Conservation (phyloP, 2,888 invertebrate species). For the Hydraecia micacea region DNA sequence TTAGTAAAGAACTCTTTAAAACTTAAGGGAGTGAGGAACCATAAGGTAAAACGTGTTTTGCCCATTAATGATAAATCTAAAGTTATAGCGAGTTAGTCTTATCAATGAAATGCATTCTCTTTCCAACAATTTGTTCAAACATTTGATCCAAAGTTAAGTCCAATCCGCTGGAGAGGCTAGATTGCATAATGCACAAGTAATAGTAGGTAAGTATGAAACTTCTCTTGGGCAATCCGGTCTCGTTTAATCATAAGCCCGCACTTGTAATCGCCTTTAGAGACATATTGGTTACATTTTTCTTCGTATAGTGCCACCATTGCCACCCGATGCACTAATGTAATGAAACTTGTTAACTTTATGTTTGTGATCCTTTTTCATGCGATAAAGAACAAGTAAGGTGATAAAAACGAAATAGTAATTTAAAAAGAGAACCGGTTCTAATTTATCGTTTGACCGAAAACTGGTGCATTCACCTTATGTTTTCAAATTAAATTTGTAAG, state of each 20-base stretch:
- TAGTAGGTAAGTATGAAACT: conserved; percentile 66
- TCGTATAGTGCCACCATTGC: conserved; percentile 20
- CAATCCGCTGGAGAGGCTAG: conserved; percentile 45
- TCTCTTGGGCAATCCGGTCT: conserved; percentile 70
- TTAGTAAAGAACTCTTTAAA: background rate
- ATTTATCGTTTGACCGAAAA: conserved; percentile 35
- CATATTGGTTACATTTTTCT: conserved; percentile 44
- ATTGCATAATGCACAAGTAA: conserved; percentile 70
- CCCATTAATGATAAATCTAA: background rate
- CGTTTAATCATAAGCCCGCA: conserved; percentile 68
- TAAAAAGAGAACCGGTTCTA: conserved; percentile 12
- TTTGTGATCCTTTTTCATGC: background rate
- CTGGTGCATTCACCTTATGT: conserved; percentile 40
- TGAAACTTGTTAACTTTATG: conserved; percentile 10
- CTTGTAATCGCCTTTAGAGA: conserved; percentile 62
- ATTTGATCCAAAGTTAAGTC: conserved; percentile 48
- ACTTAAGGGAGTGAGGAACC: background rate
- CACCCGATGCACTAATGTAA: conserved; percentile 22
- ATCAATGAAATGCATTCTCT: conserved; percentile 18
- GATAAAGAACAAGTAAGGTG: conserved; percentile 11
- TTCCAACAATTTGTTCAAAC: conserved; percentile 45
- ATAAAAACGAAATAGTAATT: conserved; percentile 17
- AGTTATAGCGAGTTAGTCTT: background rate
- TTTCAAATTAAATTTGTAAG: conserved; percentile 21
- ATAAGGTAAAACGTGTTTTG: background rate